A percentile compares a stretch with the other conserved stretches of the same genome.
Conservation (phyloP, 2,888 invertebrate species). For the Galeruca laticollis region DNA sequence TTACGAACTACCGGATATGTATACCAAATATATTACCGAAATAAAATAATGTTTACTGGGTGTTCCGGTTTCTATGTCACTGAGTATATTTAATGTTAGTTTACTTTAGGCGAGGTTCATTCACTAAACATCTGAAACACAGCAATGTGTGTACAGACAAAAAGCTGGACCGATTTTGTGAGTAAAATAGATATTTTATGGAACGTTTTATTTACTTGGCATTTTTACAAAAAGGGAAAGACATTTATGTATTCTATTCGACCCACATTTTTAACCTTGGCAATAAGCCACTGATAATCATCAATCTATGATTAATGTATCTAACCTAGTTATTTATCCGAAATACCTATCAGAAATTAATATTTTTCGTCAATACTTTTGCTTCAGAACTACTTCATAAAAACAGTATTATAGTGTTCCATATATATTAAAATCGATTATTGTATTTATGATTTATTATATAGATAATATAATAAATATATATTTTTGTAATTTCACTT, state of each 20-base stretch:
- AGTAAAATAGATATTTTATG: neutral
- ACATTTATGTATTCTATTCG: neutral
- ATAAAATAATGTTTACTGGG: no score
- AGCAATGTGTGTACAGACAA: neutral
- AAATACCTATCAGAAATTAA: neutral
- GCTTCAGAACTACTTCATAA: neutral
- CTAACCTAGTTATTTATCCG: neutral
- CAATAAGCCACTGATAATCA: neutral
- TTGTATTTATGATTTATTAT: no score
- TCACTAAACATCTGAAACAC: neutral
- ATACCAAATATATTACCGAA: no score
- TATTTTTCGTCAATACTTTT: neutral
- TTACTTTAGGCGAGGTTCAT: no score
- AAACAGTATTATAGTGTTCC: no score
- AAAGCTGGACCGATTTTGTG: neutral
- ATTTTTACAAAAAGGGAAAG: slow-evolving; percentile 8
- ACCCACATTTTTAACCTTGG: slow-evolving; percentile 3
- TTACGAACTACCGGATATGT: no score
- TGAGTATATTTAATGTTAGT: no score
- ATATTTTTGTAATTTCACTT: no score
- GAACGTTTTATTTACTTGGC: neutral
- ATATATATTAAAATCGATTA: no score
- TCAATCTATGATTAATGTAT: neutral
- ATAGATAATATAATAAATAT: no score
- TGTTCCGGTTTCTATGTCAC: no score